Evolutionary conservation across 2,888 invertebrate species (phyloP).

Genomic region (Orchestes rusci): DNA sequence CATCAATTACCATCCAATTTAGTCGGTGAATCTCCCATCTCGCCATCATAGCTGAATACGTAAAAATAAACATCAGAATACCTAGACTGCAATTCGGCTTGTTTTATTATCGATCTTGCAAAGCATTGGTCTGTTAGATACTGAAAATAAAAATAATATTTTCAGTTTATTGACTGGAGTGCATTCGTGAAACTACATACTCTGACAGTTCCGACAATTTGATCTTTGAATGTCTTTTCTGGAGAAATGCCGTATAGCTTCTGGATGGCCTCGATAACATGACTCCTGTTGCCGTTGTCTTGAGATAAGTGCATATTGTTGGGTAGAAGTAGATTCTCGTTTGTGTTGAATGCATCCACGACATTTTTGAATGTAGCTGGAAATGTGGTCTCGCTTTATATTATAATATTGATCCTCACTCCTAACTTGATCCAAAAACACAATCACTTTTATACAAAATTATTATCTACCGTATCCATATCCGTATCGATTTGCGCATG

Average conservation of each 20-base stretch:
- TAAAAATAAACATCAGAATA: constrained; percentile 14
- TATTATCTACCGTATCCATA: too few relatives aligned
- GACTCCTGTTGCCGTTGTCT: constrained; percentile 1
- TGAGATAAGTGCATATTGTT: constrained; percentile 14
- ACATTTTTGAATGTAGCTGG: constrained; percentile 3
- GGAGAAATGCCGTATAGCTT: constrained; percentile 9
- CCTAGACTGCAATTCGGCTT: constrained; percentile 11
- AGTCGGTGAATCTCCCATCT: constrained; percentile 9
- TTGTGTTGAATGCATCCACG: constrained; percentile 6
- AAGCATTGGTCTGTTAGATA: constrained; percentile 14
- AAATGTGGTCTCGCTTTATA: too few relatives aligned
- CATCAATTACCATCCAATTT: constrained; percentile 10
- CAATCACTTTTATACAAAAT: too few relatives aligned
- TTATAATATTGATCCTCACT: too few relatives aligned
- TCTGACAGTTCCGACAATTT: constrained; percentile 10
- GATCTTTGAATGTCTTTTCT: constrained; percentile 6
- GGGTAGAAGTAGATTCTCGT: constrained; percentile 8
- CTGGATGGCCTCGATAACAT: constrained; percentile 9
- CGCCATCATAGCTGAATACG: constrained; percentile 13
- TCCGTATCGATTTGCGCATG: too few relatives aligned
- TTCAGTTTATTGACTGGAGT: constrained; percentile 1
- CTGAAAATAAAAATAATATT: constrained; percentile 10
- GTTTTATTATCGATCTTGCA: constrained; percentile 14
- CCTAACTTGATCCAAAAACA: too few relatives aligned
- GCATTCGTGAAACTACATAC: constrained; percentile 5